These are phyloP conservation scores for Vollenhovia emeryi DNA, from an alignment of 1,140 invertebrate species.

Conservation along the genomic window DNA sequence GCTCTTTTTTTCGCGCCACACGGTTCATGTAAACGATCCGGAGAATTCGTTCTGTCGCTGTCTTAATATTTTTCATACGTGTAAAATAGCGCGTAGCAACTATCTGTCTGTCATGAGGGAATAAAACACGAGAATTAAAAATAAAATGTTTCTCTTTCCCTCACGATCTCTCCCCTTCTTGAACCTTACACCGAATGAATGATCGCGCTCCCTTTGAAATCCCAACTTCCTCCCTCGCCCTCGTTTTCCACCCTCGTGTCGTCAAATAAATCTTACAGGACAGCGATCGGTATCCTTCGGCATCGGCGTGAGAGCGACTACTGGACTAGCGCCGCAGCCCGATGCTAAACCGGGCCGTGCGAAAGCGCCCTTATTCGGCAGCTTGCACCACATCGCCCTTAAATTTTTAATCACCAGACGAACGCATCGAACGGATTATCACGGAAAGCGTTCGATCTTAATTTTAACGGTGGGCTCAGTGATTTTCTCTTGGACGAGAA, in stretches of 20 bases:
- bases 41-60: too few relatives aligned
- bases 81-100: not conserved
- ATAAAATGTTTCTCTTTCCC: constrained; percentile 10
- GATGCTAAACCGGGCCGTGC: not conserved
- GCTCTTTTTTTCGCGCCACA: not conserved
- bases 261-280: constrained; percentile 51
- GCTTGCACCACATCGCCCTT: not conserved
- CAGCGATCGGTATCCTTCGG: constrained; percentile 25
- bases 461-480: not conserved
- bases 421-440: not conserved
- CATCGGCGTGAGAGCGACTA: not conserved
- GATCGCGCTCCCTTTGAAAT: constrained; percentile 42
- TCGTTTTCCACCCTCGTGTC: constrained; percentile 43
- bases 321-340: constrained; percentile 2
- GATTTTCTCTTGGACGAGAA: not conserved
- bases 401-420: constrained; percentile 6
- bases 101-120: not conserved
- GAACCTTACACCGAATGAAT: constrained; percentile 3
- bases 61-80: not conserved
- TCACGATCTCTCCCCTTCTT: not conserved
- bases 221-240: not conserved
- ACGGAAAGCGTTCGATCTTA: not conserved
- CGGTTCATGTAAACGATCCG: not conserved
- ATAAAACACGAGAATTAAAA: constrained; percentile 22
- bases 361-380: constrained; percentile 5